Conservation (phyloP, 2,888 invertebrate species). For the Amiota mariae region DNA sequence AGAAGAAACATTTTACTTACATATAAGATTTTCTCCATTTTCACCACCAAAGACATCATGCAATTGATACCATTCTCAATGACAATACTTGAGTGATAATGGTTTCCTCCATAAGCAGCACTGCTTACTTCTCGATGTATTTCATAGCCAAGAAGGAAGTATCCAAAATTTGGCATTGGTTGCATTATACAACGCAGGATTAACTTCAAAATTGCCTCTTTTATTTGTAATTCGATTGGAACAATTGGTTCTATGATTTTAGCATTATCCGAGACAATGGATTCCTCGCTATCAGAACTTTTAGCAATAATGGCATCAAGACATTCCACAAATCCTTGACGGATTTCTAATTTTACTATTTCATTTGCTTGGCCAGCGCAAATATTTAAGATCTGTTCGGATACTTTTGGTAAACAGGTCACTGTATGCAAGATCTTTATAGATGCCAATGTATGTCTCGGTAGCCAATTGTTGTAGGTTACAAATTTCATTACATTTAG, state of each 20-base stretch:
- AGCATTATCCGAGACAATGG: conserved; percentile 5
- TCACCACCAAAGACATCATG: conserved; percentile 81
- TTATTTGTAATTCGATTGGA: conserved; percentile 65
- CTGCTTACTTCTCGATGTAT: conserved; percentile 78
- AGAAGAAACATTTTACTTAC: not conserved
- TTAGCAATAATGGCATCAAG: conserved; percentile 76
- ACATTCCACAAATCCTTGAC: conserved; percentile 91
- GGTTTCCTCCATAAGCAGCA: conserved; percentile 75
- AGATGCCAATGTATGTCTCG: conserved; percentile 80
- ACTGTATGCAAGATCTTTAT: conserved; percentile 82
- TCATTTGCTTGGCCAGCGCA: conserved; percentile 79
- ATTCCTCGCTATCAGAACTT: conserved; percentile 29
- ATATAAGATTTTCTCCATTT: not conserved
- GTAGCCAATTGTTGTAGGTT: conserved; percentile 79
- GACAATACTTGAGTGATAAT: conserved; percentile 81
- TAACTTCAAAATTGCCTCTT: conserved; percentile 82
- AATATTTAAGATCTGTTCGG: conserved; percentile 82
- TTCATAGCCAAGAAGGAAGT: conserved; percentile 91
- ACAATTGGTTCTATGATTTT: not conserved
- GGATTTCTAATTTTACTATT: conserved; percentile 76
- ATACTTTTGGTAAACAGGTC: conserved; percentile 79
- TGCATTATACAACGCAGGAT: conserved; percentile 85
- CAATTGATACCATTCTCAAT: conserved; percentile 84
- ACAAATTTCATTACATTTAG: conserved; percentile 85
- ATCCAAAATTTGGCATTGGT: conserved; percentile 88